Percentiles rank a stretch among this genome's conserved stretches.
Evolutionary conservation across 2,113 vertebrate species (phyloP).

Genomic region (Pelecanus crispus): DNA sequence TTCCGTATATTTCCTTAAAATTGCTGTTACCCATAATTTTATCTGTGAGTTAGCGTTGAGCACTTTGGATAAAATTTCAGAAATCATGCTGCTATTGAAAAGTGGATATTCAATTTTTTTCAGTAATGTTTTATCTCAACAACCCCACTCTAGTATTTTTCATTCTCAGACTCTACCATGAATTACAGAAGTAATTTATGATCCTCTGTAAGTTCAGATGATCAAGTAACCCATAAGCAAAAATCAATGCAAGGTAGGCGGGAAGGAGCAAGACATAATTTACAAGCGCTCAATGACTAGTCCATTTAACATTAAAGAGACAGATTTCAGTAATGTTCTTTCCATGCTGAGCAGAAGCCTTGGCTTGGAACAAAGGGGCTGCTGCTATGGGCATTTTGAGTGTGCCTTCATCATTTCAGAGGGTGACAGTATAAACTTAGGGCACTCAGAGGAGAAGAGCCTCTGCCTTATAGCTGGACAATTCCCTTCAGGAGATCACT

Average conservation of each 20-base stretch:
- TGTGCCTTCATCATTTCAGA: neutral
- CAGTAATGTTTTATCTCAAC: neutral
- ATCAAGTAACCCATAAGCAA: conserved; percentile 39
- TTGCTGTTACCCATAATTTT: neutral
- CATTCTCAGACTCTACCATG: neutral
- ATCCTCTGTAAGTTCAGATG: neutral
- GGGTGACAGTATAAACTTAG: neutral
- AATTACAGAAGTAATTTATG: conserved; percentile 13
- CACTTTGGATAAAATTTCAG: neutral
- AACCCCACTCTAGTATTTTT: neutral
- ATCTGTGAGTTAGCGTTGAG: neutral
- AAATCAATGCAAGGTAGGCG: conserved; percentile 20
- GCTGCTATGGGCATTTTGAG: neutral
- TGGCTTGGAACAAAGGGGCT: neutral
- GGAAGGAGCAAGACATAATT: neutral
- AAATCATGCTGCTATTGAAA: neutral
- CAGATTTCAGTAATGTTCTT: neutral
- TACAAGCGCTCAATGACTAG: neutral
- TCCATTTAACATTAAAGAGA: conserved; percentile 2
- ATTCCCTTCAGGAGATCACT: neutral
- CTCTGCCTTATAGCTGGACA: neutral
- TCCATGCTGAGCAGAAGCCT: neutral
- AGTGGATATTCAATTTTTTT: neutral
- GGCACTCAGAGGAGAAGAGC: neutral
- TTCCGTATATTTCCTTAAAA: neutral